Conservation (phyloP, 2,888 invertebrate species). For the Pogonocherus hispidulus region DNA sequence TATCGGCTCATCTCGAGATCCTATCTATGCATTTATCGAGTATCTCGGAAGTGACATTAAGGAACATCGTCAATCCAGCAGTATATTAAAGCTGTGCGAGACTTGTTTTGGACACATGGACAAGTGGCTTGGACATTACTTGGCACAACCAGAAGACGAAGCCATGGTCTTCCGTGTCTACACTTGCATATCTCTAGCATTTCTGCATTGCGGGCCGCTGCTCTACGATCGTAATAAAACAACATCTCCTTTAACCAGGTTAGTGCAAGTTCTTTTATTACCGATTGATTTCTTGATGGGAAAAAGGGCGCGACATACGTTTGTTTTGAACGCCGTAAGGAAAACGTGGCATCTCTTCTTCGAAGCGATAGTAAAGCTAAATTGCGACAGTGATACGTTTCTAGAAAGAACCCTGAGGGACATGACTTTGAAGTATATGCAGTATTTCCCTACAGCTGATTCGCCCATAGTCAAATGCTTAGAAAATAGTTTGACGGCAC, state of each 20-base stretch:
- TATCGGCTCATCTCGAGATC: slow-evolving; percentile 50
- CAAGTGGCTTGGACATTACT: slow-evolving; percentile 55
- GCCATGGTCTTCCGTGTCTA: slow-evolving; percentile 60
- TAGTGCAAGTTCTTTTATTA: slow-evolving; percentile 70
- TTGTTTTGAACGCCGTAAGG: slow-evolving; percentile 68
- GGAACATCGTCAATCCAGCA: slow-evolving; percentile 41
- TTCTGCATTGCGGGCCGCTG: slow-evolving; percentile 60
- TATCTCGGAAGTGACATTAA: slow-evolving; percentile 54
- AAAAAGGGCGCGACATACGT: slow-evolving; percentile 62
- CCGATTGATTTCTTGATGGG: slow-evolving; percentile 70
- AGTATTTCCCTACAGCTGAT: slow-evolving; percentile 58
- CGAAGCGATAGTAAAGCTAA: slow-evolving; percentile 70
- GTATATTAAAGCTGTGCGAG: slow-evolving; percentile 58
- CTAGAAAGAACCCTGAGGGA: slow-evolving; percentile 69
- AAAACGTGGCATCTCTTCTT: slow-evolving; percentile 71
- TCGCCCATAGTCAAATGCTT: slow-evolving; percentile 61
- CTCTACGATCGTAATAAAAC: slow-evolving; percentile 62
- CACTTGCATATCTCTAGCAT: slow-evolving; percentile 58
- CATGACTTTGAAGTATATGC: slow-evolving; percentile 66
- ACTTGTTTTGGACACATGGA: slow-evolving; percentile 60
- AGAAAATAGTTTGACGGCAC: slow-evolving; percentile 52
- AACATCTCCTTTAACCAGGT: slow-evolving; percentile 70
- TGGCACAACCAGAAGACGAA: slow-evolving; percentile 58
- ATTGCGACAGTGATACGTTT: slow-evolving; percentile 69
- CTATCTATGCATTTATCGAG: slow-evolving; percentile 60